phyloP scores from a whole-genome alignment of 2,888 invertebrate species.

The Branchellion lobata region DNA sequence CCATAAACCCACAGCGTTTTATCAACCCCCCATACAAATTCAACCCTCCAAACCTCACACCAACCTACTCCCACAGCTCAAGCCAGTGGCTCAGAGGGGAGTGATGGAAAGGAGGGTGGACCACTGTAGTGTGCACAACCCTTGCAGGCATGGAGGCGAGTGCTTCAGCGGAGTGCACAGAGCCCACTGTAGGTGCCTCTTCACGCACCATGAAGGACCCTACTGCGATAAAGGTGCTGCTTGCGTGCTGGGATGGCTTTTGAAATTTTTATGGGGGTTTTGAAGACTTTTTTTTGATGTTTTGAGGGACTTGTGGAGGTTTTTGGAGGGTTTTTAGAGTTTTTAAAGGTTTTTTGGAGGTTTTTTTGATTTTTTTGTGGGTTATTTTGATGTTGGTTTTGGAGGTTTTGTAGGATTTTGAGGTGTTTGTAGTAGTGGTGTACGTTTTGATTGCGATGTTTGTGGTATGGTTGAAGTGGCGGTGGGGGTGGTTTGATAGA shows the following conservation, averaged over 20 bases:
- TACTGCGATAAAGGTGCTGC: neutral
- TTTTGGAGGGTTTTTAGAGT: too few species aligned
- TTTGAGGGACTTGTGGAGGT: too few species aligned
- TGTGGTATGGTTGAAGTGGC: too few species aligned
- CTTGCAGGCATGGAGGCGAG: neutral
- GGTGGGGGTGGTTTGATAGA: too few species aligned
- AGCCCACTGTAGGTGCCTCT: conserved; percentile 1
- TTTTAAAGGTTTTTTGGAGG: too few species aligned
- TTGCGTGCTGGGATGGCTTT: neutral
- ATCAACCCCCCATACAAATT: neutral
- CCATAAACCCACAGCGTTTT: neutral
- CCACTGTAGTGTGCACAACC: conserved; percentile 6
- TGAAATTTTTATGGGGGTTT: too few species aligned
- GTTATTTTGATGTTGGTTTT: too few species aligned
- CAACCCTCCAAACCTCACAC: neutral
- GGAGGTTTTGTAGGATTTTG: too few species aligned
- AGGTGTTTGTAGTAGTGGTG: too few species aligned
- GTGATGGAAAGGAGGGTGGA: neutral
- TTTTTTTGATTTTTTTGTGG: too few species aligned
- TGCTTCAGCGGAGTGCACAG: neutral
- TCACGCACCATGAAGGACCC: neutral
- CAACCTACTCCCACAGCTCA: neutral
- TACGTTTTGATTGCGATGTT: too few species aligned
- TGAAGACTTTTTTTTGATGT: too few species aligned
- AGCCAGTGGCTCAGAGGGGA: neutral